Evolutionary conservation across 2,113 vertebrate genomes (phyloP).

Genomic region (Podarcis muralis): DNA sequence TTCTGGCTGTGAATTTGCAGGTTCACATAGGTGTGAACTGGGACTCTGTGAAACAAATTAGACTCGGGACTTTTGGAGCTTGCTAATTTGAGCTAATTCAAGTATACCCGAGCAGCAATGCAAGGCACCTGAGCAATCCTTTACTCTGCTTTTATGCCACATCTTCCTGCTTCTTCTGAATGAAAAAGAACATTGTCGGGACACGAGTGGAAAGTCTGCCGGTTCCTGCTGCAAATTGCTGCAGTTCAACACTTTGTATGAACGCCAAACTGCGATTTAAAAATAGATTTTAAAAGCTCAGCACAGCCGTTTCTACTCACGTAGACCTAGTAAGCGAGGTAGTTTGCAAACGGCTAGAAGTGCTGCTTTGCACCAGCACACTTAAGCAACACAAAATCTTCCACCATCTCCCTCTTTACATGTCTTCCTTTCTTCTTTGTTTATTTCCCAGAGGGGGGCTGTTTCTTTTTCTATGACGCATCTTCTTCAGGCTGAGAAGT

Average conservation of each 20-base stretch:
- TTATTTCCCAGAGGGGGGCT: slow-evolving; percentile 3
- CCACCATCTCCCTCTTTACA: background rate
- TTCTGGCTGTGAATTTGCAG: too few relatives aligned
- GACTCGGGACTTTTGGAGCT: background rate
- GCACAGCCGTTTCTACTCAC: background rate
- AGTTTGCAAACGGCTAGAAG: background rate
- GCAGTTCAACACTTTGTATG: background rate
- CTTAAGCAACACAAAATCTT: slow-evolving; percentile 1
- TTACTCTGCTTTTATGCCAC: background rate
- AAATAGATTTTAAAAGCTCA: background rate
- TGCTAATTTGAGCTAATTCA: background rate
- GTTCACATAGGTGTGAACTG: background rate
- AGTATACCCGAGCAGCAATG: background rate
- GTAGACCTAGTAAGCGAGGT: background rate
- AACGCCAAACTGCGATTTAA: background rate
- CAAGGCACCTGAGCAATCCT: background rate
- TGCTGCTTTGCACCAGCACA: background rate
- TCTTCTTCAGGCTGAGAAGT: background rate
- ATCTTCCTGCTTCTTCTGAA: background rate
- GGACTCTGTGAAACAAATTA: background rate
- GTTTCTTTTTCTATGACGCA: background rate
- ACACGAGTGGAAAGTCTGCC: background rate
- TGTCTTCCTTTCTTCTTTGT: background rate
- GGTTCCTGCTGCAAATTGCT: background rate
- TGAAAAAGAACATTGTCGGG: background rate